Conservation (phyloP, 2,797 vertebrate species). For the Gymnodraco acuticeps region DNA sequence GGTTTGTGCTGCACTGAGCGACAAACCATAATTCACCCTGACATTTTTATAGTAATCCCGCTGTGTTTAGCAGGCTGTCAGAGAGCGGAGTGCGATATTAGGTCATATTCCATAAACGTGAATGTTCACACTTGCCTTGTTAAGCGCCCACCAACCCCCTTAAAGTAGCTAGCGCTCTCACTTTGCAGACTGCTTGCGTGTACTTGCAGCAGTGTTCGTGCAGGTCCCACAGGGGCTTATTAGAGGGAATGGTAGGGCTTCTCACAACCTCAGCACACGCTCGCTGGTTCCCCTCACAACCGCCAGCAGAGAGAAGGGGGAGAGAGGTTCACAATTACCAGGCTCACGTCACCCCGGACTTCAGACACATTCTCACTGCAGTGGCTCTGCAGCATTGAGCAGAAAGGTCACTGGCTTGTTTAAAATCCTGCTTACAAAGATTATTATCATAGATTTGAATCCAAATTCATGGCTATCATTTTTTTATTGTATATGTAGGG, state of each 20-base stretch:
- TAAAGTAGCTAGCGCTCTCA: constrained; percentile 62
- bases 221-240: constrained; percentile 81
- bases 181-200: constrained; percentile 68
- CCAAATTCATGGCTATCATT: constrained; percentile 13
- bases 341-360: constrained; percentile 57
- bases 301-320: constrained; percentile 56
- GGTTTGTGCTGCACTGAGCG: constrained; percentile 19
- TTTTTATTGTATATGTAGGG: constrained; percentile 3
- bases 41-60: constrained; percentile 59
- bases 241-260: constrained; percentile 75
- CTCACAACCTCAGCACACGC: constrained; percentile 72
- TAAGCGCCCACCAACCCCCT: constrained; percentile 31
- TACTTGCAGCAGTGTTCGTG: constrained; percentile 69
- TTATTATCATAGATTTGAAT: constrained; percentile 39
- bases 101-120: constrained; percentile 67
- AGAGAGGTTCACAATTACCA: constrained; percentile 72
- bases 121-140: constrained; percentile 76
- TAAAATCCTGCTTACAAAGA: constrained; percentile 62
- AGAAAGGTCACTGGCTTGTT: constrained; percentile 64
- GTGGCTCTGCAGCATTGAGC: constrained; percentile 59
- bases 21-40: constrained; percentile 39
- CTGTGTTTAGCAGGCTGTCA: constrained; percentile 46
- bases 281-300: constrained; percentile 58
- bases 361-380: constrained; percentile 63
- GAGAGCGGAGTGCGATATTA: constrained; percentile 47